phyloP scores from a whole-genome alignment of 2,797 vertebrate genomes.

The Anableps anableps region DNA sequence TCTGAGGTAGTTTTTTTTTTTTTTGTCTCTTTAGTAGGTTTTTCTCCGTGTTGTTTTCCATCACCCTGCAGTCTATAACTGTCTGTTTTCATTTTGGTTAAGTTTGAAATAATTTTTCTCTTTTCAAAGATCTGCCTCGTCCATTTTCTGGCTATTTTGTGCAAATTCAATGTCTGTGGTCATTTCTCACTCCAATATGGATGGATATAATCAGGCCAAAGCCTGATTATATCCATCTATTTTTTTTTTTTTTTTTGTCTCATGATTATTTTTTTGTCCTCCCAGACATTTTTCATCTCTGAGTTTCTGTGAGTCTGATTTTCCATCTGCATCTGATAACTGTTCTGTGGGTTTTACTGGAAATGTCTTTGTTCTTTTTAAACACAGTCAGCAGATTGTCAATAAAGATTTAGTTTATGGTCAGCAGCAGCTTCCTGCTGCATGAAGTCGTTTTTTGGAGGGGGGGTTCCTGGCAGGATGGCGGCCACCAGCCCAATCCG shows the following conservation, averaged over 20 bases:
- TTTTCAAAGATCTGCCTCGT: neutral
- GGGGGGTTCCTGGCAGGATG: slow-evolving; percentile 7
- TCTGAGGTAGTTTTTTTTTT: too few species aligned
- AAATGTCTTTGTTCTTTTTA: neutral
- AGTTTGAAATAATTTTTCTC: neutral
- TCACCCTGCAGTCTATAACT: neutral
- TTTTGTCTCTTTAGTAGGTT: neutral
- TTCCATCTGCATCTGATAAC: neutral
- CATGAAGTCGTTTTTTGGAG: slow-evolving; percentile 3
- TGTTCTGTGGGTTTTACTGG: neutral
- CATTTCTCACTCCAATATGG: neutral
- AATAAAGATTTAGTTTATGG: neutral
- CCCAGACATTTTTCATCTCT: too few species aligned
- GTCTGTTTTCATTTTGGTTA: neutral
- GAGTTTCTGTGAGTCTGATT: neutral
- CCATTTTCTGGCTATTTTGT: neutral
- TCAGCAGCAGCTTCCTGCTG: slow-evolving; percentile 1
- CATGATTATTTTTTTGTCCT: neutral
- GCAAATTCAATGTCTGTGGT: neutral
- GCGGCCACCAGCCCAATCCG: slow-evolving; percentile 36
- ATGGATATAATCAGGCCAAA: too few species aligned
- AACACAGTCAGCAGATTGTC: neutral
- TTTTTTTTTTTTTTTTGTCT: neutral
- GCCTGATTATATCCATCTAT: neutral
- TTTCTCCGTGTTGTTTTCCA: neutral